These are phyloP conservation scores for Drosophila subobscura DNA, from an alignment of 1,140 invertebrate genomes.

Conservation along the genomic window DNA sequence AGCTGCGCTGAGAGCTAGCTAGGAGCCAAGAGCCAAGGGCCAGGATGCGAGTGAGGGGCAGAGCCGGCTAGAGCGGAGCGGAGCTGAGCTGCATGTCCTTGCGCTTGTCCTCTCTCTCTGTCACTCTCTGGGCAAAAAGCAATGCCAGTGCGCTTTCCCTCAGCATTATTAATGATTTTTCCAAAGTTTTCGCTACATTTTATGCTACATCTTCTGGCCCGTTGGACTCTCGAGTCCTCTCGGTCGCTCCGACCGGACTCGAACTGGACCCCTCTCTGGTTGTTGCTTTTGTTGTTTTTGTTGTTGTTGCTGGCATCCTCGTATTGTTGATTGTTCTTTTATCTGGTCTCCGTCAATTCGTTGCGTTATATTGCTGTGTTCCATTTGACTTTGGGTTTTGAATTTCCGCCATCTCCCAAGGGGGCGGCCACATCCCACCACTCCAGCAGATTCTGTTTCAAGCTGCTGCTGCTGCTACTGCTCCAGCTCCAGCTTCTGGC, in stretches of 20 bases:
- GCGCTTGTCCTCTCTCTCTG: slow-evolving; percentile 79
- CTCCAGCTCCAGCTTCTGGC: slow-evolving; percentile 27
- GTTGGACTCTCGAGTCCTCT: slow-evolving; percentile 22
- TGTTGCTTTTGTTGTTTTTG: slow-evolving; percentile 18
- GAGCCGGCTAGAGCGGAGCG: not conserved
- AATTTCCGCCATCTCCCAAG: slow-evolving; percentile 65
- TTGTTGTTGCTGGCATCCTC: slow-evolving; percentile 42
- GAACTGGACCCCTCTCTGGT: slow-evolving; percentile 14
- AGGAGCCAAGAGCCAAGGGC: slow-evolving; percentile 10
- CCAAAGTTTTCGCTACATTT: slow-evolving; percentile 82
- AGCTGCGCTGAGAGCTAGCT: slow-evolving; percentile 64
- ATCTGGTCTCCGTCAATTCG: slow-evolving; percentile 81
- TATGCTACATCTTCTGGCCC: slow-evolving; percentile 70
- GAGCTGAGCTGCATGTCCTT: slow-evolving; percentile 69
- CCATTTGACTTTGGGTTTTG: slow-evolving; percentile 80
- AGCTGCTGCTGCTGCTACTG: not conserved
- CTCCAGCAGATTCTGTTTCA: not conserved
- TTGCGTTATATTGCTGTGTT: slow-evolving; percentile 77
- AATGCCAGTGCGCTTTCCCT: slow-evolving; percentile 70
- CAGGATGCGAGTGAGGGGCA: not conserved
- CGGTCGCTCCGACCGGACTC: slow-evolving; percentile 2
- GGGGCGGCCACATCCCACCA: slow-evolving; percentile 32
- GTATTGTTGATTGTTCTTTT: slow-evolving; percentile 81
- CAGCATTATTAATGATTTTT: slow-evolving; percentile 82
- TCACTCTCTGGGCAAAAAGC: slow-evolving; percentile 48